These are phyloP conservation scores for Sander lucioperca DNA, from an alignment of 2,113 vertebrate genomes.

Conservation along the genomic window DNA sequence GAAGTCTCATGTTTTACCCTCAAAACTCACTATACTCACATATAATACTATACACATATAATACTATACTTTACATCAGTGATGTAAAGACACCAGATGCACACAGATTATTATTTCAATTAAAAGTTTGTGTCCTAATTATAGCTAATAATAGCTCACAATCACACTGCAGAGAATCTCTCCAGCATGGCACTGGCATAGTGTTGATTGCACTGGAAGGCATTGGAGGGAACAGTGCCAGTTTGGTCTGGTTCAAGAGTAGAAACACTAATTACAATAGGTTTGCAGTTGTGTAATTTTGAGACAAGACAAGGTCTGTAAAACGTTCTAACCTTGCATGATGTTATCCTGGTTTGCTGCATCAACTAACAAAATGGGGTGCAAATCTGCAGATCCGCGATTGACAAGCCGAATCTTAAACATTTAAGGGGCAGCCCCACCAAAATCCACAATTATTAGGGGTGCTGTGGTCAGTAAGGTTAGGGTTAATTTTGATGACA, in stretches of 20 bases:
- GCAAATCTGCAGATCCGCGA: background rate
- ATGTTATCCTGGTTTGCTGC: background rate
- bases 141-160: background rate
- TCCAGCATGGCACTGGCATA: background rate
- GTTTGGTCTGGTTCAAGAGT: conserved; percentile 7
- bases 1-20: background rate
- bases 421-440: background rate
- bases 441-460: background rate
- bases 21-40: background rate
- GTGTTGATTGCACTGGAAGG: conserved; percentile 28
- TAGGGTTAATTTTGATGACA: background rate
- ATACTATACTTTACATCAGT: too few species aligned
- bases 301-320: background rate
- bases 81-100: background rate
- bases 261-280: background rate
- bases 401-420: background rate
- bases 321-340: background rate
- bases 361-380: background rate
- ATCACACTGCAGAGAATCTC: background rate
- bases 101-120: background rate
- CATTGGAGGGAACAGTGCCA: conserved; percentile 10
- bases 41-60: too few species aligned
- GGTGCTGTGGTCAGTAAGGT: background rate
- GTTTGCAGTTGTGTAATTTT: background rate
- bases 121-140: conserved; percentile 10